These are phyloP conservation scores for Phenganax stokvisi DNA, from an alignment of 92 coral and sea anemone species.

Conservation along the genomic window DNA sequence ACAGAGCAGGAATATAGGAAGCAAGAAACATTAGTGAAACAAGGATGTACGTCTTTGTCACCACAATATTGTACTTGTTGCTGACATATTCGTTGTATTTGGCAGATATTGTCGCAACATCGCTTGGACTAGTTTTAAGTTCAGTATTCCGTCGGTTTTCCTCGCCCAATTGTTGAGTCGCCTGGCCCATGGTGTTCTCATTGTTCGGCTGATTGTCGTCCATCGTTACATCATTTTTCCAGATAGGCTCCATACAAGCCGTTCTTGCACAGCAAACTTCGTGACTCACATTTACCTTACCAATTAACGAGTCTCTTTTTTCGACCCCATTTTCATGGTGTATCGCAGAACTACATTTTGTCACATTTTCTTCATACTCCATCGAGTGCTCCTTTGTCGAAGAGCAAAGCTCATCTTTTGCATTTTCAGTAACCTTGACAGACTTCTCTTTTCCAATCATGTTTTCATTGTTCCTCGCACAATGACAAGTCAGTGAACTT, in stretches of 20 bases:
- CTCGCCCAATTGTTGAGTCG: too few relatives aligned
- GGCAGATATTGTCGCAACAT: background rate
- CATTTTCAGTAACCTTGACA: too few relatives aligned
- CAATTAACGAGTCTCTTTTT: background rate
- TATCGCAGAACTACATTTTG: background rate
- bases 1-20: constrained; percentile 28
- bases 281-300: too few relatives aligned
- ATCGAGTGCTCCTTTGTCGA: background rate
- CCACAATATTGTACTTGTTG: constrained; percentile 24
- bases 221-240: background rate
- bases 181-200: too few relatives aligned
- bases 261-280: background rate
- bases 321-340: background rate
- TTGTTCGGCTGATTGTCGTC: too few relatives aligned
- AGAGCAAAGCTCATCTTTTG: background rate
- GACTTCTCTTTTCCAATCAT: too few relatives aligned
- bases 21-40: constrained; percentile 14
- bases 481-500: too few relatives aligned
- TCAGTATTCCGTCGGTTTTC: background rate
- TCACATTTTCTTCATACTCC: background rate
- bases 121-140: background rate
- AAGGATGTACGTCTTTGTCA: constrained; percentile 27
- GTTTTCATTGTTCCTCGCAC: too few relatives aligned
- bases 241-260: background rate
- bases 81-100: background rate